Evolutionary conservation across 2,888 invertebrate species (phyloP).

Genomic region (Eristalinus aeneus): DNA sequence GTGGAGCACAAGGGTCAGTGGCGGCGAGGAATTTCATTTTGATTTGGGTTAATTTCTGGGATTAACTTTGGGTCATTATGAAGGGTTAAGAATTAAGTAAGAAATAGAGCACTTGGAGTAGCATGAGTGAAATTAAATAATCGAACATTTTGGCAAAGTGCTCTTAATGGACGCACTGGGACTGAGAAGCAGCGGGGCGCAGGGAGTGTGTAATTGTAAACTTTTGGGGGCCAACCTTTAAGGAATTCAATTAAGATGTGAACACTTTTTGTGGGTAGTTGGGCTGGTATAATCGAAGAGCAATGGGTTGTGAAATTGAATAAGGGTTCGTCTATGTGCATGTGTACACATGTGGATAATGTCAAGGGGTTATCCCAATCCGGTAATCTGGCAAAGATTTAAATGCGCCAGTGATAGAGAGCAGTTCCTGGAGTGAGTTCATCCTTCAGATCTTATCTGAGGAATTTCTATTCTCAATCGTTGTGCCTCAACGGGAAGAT

Average conservation of each 20-base stretch:
- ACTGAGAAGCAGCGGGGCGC: background rate
- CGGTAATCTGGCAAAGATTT: background rate
- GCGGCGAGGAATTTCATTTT: constrained; percentile 62
- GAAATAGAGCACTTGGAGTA: constrained; percentile 23
- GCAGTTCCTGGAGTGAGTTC: background rate
- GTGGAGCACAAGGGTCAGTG: constrained; percentile 40
- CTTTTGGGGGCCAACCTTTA: constrained; percentile 5
- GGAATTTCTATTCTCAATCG: background rate
- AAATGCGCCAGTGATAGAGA: background rate
- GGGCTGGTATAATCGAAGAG: constrained; percentile 5
- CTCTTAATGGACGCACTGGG: constrained; percentile 17
- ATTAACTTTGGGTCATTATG: constrained; percentile 52
- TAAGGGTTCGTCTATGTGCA: background rate
- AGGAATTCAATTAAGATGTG: constrained; percentile 59
- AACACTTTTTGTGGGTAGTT: constrained; percentile 31
- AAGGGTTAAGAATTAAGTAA: constrained; percentile 45
- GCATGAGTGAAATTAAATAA: constrained; percentile 54
- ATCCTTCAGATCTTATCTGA: background rate
- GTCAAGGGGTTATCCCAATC: background rate
- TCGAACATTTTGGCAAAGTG: constrained; percentile 41
- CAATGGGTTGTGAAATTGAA: constrained; percentile 51
- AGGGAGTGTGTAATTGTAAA: constrained; percentile 31
- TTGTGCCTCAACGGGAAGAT: background rate
- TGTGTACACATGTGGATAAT: background rate
- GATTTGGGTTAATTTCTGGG: constrained; percentile 66